Base-by-base conservation (phyloP, 2,797 vertebrate species). In the Enteromius paludinosus region DNA sequence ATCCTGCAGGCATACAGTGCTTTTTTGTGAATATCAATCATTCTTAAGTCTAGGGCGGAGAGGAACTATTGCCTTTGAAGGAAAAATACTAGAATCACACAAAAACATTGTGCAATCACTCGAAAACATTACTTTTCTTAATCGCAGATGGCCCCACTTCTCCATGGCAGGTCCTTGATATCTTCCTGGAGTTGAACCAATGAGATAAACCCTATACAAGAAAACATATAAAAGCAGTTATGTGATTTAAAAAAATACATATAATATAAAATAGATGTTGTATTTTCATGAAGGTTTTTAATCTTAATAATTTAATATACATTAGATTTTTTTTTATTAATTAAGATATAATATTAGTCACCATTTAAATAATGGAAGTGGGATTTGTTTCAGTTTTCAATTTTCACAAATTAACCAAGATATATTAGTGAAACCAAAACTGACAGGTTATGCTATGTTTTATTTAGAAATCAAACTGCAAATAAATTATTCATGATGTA, bases 151-250 rank as follows among this genome's bases (percentile, higher is more conserved):
- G 76, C 98, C 98, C 98, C 98, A 99, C 4, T 96, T 96, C 82
- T 99, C 96, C 94, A 97, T 98, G 69, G 97, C 94, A 78, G 90
- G 85, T 56, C 97, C 96, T 76, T 96, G 94, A 79, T 95, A 98
- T 81, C 98, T 95, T 77, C 98, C 98, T n/a, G 98, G 98, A 2
- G 94, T 96, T 52, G 98, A 99, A 84, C 95, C 97, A 79, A 99
- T 91, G 66, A 99, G 94, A 90, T 96, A 97, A 5, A 99, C 96
- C 35, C 97, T 97, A 82, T 15, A 70, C 61, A 68, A 81, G 5
- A 64, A 69, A 61, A 79, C 35, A 45, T 25, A 68, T 11, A n/a
- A 14, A 52, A 12, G 23, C 28, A 41, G 18, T 61, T 43, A 73
- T 4, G 25, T 5, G 14, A 1, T 28, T 28, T 33, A 65, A 49